Evolutionary conservation across 1,140 invertebrate species (phyloP).

Genomic region (Brachionus koreanus): DNA sequence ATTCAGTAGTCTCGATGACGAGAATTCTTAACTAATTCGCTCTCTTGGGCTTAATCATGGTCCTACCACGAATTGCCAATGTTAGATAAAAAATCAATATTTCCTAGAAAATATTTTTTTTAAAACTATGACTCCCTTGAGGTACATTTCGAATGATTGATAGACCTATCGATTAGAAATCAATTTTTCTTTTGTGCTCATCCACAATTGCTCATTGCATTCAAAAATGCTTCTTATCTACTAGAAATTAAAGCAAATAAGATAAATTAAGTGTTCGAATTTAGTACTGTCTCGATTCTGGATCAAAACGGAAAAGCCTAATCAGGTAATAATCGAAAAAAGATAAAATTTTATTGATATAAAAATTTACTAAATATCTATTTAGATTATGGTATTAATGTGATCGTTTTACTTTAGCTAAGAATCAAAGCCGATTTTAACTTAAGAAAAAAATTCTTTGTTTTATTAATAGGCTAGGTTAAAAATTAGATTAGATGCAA

Average conservation of each 20-base stretch:
- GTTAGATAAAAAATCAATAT: conserved; percentile 40
- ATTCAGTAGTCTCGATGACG: neutral
- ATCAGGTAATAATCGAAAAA: conserved; percentile 14
- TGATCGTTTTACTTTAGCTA: neutral
- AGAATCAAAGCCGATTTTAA: neutral
- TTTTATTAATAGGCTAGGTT: too few species aligned
- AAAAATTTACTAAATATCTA: neutral
- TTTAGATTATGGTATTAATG: neutral
- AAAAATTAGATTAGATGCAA: too few species aligned
- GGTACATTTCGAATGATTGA: conserved; percentile 20
- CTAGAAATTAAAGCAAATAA: neutral
- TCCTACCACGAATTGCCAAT: neutral
- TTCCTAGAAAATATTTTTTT: neutral
- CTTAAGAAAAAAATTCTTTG: neutral
- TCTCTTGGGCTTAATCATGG: conserved; percentile 31
- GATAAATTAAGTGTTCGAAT: conserved; percentile 24
- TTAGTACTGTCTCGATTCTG: neutral
- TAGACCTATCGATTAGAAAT: conserved; percentile 33
- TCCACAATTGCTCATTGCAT: neutral
- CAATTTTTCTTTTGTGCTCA: neutral
- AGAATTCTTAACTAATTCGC: neutral
- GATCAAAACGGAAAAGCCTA: conserved; percentile 22
- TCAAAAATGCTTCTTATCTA: conserved; percentile 23
- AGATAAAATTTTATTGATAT: neutral
- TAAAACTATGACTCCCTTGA: neutral